phyloP scores from a whole-genome alignment of 2,797 vertebrate genomes.

The Pterois miles region DNA sequence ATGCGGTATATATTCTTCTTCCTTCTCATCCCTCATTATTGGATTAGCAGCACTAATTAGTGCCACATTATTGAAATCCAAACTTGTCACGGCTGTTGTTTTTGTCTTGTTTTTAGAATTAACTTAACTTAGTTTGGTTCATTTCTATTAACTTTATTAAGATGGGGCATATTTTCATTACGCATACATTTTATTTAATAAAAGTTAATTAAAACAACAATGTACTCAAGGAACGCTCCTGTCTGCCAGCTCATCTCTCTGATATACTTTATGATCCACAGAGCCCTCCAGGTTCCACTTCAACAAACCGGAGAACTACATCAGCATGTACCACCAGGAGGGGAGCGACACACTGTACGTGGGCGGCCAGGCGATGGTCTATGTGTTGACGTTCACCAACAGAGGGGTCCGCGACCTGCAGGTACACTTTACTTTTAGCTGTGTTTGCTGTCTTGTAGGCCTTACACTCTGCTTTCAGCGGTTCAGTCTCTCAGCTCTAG shows the following conservation, averaged over 20 bases:
- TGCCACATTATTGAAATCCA: not conserved
- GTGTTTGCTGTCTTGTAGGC: not conserved
- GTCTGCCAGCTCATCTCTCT: slow-evolving; percentile 15
- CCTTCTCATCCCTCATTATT: not conserved
- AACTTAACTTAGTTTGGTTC: not conserved
- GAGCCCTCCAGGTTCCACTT: slow-evolving; percentile 84
- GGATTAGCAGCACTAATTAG: not conserved
- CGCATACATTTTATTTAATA: not conserved
- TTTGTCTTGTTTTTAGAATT: not conserved
- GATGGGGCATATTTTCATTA: not conserved
- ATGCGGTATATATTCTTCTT: not conserved
- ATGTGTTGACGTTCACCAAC: slow-evolving; percentile 79
- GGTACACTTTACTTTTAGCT: slow-evolving; percentile 62
- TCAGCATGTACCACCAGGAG: slow-evolving; percentile 83
- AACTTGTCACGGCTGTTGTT: not conserved
- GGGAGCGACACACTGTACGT: slow-evolving; percentile 82
- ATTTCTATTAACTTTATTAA: not conserved
- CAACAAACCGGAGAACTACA: slow-evolving; percentile 81
- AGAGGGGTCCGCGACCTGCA: slow-evolving; percentile 73
- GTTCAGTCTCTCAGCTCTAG: not conserved
- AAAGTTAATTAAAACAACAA: not conserved
- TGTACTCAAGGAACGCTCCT: not conserved
- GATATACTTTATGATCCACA: slow-evolving; percentile 51
- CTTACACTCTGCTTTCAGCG: not conserved
- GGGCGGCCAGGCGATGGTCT: slow-evolving; percentile 81